A percentile compares a stretch with the other conserved stretches of the same genome.
phyloP scores from a whole-genome alignment of 2,797 vertebrate genomes.

The Columba guinea region DNA sequence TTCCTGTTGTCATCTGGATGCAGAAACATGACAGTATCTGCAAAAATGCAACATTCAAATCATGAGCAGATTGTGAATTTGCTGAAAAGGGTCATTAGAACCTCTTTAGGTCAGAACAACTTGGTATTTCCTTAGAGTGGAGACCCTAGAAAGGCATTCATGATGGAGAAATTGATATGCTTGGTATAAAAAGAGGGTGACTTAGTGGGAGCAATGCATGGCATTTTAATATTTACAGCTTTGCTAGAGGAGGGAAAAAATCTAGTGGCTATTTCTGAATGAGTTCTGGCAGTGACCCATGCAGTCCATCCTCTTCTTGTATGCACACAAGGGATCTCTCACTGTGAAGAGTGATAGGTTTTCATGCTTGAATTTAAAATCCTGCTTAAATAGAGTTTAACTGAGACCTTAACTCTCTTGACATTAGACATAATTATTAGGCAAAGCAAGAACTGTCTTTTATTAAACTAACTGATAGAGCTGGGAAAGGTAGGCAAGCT shows the following conservation, averaged over 20 bases:
- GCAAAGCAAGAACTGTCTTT: slow-evolving; percentile 2
- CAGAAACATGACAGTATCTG: background rate
- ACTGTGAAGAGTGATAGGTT: background rate
- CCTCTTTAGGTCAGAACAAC: background rate
- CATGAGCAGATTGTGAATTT: background rate
- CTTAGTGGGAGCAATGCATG: background rate
- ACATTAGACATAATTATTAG: slow-evolving; percentile 38
- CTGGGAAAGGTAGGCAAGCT: background rate
- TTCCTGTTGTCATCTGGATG: background rate
- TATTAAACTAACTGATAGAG: slow-evolving; percentile 9
- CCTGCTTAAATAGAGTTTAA: slow-evolving; percentile 39
- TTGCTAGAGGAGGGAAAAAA: background rate
- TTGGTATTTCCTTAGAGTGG: background rate
- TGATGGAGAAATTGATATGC: background rate
- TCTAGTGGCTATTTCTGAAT: background rate
- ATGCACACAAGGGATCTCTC: background rate
- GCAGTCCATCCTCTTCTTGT: background rate
- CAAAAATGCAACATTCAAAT: background rate
- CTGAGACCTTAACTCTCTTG: slow-evolving; percentile 38
- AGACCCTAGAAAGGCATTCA: background rate
- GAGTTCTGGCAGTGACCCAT: background rate
- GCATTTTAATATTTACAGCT: background rate
- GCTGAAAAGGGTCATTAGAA: background rate
- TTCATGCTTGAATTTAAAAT: slow-evolving; percentile 45
- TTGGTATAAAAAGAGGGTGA: background rate